These are phyloP conservation scores for Eupleurogrammus muticus DNA, from an alignment of 2,797 vertebrate species.

Conservation along the genomic window DNA sequence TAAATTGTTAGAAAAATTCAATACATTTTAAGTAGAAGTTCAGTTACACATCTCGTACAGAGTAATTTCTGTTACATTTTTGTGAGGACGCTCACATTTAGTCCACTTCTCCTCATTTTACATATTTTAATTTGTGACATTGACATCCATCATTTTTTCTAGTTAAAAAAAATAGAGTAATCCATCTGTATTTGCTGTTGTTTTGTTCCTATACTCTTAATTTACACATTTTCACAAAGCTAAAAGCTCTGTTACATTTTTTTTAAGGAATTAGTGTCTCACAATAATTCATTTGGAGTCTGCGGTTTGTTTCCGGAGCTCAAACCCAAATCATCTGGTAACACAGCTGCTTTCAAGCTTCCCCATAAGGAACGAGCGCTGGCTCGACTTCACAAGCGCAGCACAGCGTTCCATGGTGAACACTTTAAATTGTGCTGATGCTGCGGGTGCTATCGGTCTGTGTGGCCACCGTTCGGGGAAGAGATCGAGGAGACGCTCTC, in stretches of 20 bases:
- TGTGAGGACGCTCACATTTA: neutral
- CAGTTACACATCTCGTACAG: neutral
- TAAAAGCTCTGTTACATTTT: constrained; percentile 3
- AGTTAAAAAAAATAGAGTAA: neutral
- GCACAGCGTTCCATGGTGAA: constrained; percentile 34
- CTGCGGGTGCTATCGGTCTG: constrained; percentile 27
- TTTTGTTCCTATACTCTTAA: neutral
- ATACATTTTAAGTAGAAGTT: neutral
- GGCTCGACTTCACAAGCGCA: constrained; percentile 16
- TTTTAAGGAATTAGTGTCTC: constrained; percentile 2
- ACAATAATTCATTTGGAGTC: neutral
- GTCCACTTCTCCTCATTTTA: neutral
- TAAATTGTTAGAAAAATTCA: neutral
- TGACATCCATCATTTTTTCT: neutral
- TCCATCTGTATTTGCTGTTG: neutral
- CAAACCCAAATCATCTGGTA: constrained; percentile 21
- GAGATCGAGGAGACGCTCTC: constrained; percentile 25
- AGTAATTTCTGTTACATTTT: too few species aligned
- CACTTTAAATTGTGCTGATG: constrained; percentile 36
- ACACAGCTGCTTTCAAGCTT: constrained; percentile 2
- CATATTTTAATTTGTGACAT: neutral
- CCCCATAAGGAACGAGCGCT: constrained; percentile 23
- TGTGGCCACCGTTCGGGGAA: constrained; percentile 21
- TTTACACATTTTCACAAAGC: neutral
- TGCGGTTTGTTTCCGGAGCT: constrained; percentile 16